Percentiles rank a stretch among this genome's conserved stretches.
Evolutionary conservation across 2,113 vertebrate species (phyloP).

Genomic region (Bostrychus sinensis): DNA sequence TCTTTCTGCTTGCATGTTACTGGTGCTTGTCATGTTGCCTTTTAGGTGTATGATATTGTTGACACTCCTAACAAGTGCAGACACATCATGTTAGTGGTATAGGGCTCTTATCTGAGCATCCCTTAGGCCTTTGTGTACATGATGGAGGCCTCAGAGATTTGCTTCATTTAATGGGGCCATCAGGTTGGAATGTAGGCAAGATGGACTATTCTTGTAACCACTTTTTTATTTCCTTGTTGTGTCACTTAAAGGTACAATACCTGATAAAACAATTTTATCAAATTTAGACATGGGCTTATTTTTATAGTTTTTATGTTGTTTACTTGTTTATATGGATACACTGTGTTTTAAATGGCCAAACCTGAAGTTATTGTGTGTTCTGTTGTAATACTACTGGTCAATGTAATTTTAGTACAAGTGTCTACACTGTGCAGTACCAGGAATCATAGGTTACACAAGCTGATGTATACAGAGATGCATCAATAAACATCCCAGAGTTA

Average conservation of each 20-base stretch:
- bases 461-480: slow-evolving; percentile 32
- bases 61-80: slow-evolving; percentile 8
- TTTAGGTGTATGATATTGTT: slow-evolving; percentile 1
- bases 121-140: slow-evolving; percentile 60
- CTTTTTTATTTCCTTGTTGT: slow-evolving; percentile 50
- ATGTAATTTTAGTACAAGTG: slow-evolving; percentile 20
- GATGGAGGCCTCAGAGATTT: slow-evolving; percentile 31
- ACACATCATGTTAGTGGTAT: slow-evolving; percentile 24
- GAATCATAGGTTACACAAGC: slow-evolving; percentile 19
- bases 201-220: slow-evolving; percentile 59
- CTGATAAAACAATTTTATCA: slow-evolving; percentile 10
- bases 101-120: slow-evolving; percentile 44
- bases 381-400: slow-evolving; percentile 30
- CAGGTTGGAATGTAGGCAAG: slow-evolving; percentile 38
- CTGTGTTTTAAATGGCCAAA: slow-evolving; percentile 26
- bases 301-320: slow-evolving; percentile 3
- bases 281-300: not conserved
- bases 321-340: slow-evolving; percentile 16
- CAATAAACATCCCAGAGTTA: slow-evolving; percentile 16
- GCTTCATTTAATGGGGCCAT: slow-evolving; percentile 45
- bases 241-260: not conserved
- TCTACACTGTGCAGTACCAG: slow-evolving; percentile 26
- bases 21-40: not conserved
- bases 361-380: slow-evolving; percentile 27
- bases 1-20: slow-evolving; percentile 10